These are phyloP conservation scores for Rhagonycha lutea DNA, from an alignment of 2,888 invertebrate genomes.

Conservation along the genomic window DNA sequence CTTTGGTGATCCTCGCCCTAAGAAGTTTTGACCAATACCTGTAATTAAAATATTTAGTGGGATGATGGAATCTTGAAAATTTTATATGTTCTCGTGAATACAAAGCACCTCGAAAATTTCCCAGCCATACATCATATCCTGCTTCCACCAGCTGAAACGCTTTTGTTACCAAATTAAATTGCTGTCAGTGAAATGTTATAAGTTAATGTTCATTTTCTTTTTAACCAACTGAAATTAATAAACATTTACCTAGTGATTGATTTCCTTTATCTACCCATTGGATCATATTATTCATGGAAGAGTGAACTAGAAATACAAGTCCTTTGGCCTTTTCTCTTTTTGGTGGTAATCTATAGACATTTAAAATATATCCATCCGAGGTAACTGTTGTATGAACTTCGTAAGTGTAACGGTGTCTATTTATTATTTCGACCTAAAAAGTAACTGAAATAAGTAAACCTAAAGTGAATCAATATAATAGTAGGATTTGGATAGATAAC, in stretches of 20 bases:
- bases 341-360: slow-evolving; percentile 5
- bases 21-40: background rate
- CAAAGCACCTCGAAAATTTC: slow-evolving; percentile 1
- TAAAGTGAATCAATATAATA: too few relatives aligned
- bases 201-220: background rate
- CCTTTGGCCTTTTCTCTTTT: slow-evolving; percentile 2
- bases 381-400: background rate
- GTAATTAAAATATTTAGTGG: background rate
- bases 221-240: too few relatives aligned
- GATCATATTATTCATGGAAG: background rate
- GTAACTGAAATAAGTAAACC: too few relatives aligned
- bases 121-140: slow-evolving; percentile 13
- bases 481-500: too few relatives aligned
- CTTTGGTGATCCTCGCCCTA: too few relatives aligned
- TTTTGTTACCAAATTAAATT: background rate
- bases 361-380: background rate
- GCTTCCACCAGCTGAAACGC: slow-evolving; percentile 10
- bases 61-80: background rate
- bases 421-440: background rate
- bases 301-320: slow-evolving; percentile 4
- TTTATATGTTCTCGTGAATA: background rate
- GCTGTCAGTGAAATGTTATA: background rate
- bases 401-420: background rate
- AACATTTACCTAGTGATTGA: background rate
- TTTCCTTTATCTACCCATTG: slow-evolving; percentile 7